These are phyloP conservation scores for Calephelis virginiensis DNA, from an alignment of 1,140 invertebrate species.

Conservation along the genomic window DNA sequence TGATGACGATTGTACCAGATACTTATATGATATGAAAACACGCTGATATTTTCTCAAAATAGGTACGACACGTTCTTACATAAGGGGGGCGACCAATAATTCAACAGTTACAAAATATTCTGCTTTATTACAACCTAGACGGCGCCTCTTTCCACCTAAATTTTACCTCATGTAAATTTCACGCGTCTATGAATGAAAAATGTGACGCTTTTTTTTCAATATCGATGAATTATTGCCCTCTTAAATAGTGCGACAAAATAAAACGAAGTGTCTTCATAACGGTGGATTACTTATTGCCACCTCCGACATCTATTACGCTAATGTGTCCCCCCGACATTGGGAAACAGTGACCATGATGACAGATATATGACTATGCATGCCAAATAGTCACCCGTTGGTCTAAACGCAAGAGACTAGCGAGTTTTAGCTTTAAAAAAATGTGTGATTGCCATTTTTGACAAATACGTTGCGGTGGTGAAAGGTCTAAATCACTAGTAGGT, in stretches of 20 bases:
- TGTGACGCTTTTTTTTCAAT: not conserved
- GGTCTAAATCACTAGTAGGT: too few species aligned
- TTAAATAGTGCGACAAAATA: conserved; percentile 8
- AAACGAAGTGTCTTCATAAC: conserved; percentile 27
- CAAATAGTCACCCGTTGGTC: conserved; percentile 30
- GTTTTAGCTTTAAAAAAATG: conserved; percentile 4
- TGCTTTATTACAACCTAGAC: too few species aligned
- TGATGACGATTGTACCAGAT: too few species aligned
- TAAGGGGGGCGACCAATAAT: too few species aligned
- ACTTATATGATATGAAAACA: too few species aligned
- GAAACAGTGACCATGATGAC: conserved; percentile 42
- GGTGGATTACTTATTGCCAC: conserved; percentile 44
- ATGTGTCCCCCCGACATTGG: conserved; percentile 37
- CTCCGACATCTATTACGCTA: conserved; percentile 54
- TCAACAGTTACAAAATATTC: too few species aligned
- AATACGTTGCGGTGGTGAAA: too few species aligned
- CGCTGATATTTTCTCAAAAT: too few species aligned
- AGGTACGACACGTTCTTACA: too few species aligned
- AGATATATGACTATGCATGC: conserved; percentile 38
- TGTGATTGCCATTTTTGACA: too few species aligned
- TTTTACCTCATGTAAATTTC: not conserved
- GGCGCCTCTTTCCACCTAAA: not conserved
- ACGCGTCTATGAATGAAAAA: not conserved
- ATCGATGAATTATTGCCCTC: not conserved
- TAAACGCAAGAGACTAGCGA: conserved; percentile 22